These are phyloP conservation scores for Tinamus guttatus DNA, from an alignment of 2,113 vertebrate genomes.

Conservation along the genomic window DNA sequence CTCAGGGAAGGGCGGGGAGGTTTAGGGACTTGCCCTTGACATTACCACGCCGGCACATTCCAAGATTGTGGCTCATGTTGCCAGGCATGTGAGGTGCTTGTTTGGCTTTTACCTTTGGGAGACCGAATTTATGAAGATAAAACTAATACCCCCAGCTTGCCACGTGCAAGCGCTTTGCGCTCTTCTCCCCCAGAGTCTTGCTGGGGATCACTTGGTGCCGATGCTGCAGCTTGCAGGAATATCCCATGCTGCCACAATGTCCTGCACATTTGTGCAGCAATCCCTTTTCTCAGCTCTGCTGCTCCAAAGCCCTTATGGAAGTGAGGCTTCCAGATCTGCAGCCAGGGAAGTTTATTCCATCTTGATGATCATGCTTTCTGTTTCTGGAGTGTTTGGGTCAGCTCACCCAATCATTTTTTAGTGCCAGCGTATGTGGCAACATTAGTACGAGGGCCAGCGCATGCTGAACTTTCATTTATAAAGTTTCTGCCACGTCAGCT, in stretches of 20 bases:
- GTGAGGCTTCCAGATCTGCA: background rate
- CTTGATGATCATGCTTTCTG: background rate
- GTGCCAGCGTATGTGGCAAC: background rate
- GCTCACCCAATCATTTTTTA: background rate
- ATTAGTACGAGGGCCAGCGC: fast-evolving
- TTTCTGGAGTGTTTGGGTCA: background rate
- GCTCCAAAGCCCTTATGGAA: background rate
- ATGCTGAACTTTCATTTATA: background rate
- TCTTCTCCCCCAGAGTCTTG: background rate
- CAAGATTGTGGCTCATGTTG: slow-evolving; percentile 28
- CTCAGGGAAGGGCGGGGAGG: slow-evolving; percentile 67
- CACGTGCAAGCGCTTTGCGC: background rate
- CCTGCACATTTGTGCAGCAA: background rate
- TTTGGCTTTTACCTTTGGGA: slow-evolving; percentile 20
- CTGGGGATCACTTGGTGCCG: background rate
- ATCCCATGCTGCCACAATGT: background rate
- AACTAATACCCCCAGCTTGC: background rate
- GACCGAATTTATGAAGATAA: slow-evolving; percentile 34
- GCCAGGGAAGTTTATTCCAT: background rate
- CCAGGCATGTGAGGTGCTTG: slow-evolving; percentile 35
- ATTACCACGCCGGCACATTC: slow-evolving; percentile 46
- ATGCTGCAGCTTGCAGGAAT: background rate
- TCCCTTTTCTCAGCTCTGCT: background rate
- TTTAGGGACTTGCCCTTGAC: slow-evolving; percentile 32
- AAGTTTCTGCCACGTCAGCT: background rate